A percentile compares a stretch with the other conserved stretches of the same genome.
Evolutionary conservation across 2,797 vertebrate species (phyloP).

Genomic region (Cottoperca gobio): DNA sequence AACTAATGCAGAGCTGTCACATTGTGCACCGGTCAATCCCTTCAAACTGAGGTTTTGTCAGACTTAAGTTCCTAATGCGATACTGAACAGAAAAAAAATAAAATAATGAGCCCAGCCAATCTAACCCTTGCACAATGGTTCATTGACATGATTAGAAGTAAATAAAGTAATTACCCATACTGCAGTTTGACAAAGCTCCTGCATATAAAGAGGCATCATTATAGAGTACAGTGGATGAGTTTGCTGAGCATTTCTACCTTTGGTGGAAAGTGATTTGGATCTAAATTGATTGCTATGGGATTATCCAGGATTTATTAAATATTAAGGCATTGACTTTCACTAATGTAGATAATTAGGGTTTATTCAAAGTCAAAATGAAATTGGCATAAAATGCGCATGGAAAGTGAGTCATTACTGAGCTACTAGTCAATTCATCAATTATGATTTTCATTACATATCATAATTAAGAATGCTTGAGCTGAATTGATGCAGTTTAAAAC

Average conservation of each 20-base stretch:
- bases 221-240: constrained; percentile 83
- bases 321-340: constrained; percentile 91
- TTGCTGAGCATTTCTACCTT: constrained; percentile 86
- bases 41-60: constrained; percentile 55
- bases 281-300: constrained; percentile 95
- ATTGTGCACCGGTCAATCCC: constrained; percentile 51
- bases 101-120: constrained; percentile 65
- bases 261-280: constrained; percentile 88
- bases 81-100: constrained; percentile 42
- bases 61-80: constrained; percentile 57
- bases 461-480: constrained; percentile 82
- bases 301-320: constrained; percentile 93
- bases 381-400: constrained; percentile 86
- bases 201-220: constrained; percentile 88
- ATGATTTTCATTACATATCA: constrained; percentile 81
- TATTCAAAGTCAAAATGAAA: constrained; percentile 86
- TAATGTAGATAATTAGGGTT: constrained; percentile 92
- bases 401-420: constrained; percentile 84
- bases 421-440: constrained; percentile 81
- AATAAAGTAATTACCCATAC: constrained; percentile 90
- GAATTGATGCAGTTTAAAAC: constrained; percentile 77
- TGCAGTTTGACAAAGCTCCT: constrained; percentile 85
- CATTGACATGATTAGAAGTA: constrained; percentile 85
- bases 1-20: constrained; percentile 43
- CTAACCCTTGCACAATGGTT: constrained; percentile 77